These are phyloP conservation scores for Pseudomyrmex concolor DNA, from an alignment of 1,140 invertebrate species.

Conservation along the genomic window DNA sequence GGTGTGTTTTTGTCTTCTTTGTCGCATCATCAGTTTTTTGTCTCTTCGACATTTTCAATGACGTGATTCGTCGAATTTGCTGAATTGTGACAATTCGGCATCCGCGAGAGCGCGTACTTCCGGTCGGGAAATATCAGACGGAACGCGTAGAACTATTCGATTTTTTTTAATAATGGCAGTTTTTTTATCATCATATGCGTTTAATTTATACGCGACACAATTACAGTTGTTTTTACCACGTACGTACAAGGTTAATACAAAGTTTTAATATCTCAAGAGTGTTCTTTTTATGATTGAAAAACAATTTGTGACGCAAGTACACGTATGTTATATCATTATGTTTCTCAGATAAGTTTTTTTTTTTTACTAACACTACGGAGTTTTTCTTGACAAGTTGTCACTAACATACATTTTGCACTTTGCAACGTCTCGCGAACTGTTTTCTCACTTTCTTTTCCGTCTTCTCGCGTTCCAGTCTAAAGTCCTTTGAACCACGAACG, in stretches of 20 bases:
- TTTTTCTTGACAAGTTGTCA: neutral
- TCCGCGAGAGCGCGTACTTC: conserved; percentile 36
- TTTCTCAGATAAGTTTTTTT: too few relatives aligned
- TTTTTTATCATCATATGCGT: neutral
- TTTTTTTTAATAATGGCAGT: neutral
- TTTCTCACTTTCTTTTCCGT: neutral
- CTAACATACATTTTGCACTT: conserved; percentile 16
- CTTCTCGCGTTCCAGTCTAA: neutral
- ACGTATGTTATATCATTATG: too few relatives aligned
- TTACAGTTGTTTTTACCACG: neutral
- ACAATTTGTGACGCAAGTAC: too few relatives aligned
- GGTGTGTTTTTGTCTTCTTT: conserved; percentile 24
- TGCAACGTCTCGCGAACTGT: neutral
- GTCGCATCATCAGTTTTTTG: conserved; percentile 21
- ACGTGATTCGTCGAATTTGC: conserved; percentile 37
- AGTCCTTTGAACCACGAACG: conserved; percentile 26
- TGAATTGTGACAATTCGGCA: conserved; percentile 44
- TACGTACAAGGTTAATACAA: neutral
- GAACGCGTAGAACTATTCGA: conserved; percentile 18
- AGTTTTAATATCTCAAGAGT: neutral
- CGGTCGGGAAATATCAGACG: conserved; percentile 22
- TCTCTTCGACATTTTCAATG: conserved; percentile 26
- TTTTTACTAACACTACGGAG: too few relatives aligned
- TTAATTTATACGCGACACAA: neutral
- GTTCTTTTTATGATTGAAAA: neutral